Percentiles rank a stretch among this genome's conserved stretches.
phyloP scores from a whole-genome alignment of 2,888 invertebrate genomes.

The Orchesella flavescens region DNA sequence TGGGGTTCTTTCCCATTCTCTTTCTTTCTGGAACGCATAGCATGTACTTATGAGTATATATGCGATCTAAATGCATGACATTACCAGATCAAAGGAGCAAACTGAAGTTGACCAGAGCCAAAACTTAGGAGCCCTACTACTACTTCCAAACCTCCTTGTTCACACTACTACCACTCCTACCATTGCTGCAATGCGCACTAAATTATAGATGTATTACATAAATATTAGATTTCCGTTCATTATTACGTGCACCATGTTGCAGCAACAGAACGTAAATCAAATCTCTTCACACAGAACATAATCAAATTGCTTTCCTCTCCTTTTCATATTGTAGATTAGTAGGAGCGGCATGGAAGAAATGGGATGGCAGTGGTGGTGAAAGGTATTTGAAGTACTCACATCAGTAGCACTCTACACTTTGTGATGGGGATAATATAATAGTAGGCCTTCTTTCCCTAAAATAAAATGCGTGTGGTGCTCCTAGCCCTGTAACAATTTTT shows the following conservation, averaged over 20 bases:
- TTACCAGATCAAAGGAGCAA: conserved; percentile 62
- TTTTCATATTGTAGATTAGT: conserved; percentile 8
- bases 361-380: not conserved
- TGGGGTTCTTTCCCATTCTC: not conserved
- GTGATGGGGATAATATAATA: too few relatives aligned
- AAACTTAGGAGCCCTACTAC: conserved; percentile 18
- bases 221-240: conserved; percentile 65
- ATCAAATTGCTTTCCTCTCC: conserved; percentile 59
- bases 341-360: not conserved
- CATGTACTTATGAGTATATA: conserved; percentile 11
- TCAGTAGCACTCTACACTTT: too few relatives aligned
- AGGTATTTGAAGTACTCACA: not conserved
- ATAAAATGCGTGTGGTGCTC: too few relatives aligned
- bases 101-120: conserved; percentile 62
- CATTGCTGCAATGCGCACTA: conserved; percentile 62
- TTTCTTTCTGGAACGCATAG: not conserved
- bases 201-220: conserved; percentile 64
- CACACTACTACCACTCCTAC: conserved; percentile 16
- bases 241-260: conserved; percentile 64
- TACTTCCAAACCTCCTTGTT: not conserved
- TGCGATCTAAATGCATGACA: conserved; percentile 61
- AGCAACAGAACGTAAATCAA: conserved; percentile 64
- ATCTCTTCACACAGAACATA: conserved; percentile 62
- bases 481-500: too few relatives aligned
- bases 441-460: too few relatives aligned